Evolutionary conservation across 2,888 invertebrate species (phyloP), one percentile per base, ranked within the genome.

Genomic region (Pheosia tremula): DNA sequence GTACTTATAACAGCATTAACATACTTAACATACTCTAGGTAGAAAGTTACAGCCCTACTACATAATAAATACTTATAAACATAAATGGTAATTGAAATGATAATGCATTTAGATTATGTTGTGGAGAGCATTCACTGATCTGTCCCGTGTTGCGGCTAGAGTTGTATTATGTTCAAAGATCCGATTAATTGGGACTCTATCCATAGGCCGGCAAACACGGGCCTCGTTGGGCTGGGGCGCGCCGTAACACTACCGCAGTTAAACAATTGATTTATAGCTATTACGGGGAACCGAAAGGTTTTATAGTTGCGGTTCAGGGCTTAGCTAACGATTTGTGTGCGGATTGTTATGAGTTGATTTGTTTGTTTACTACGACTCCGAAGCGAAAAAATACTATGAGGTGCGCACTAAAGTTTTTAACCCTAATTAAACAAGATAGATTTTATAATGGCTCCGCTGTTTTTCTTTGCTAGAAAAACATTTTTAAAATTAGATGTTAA

Each of bases 101-200:
- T 82, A 81, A 80, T 76, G 73, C 72, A 75, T 80, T 81, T 76
- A 75, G 74, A 72, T 66, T 63, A 64, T 62, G 57, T 63, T 66
- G 67, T 66, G 62, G 58, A 56, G 57, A 66, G 68, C 72, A 74
- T 71, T 58, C 5, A 43, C 59, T 75, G 78, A 78, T 78, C 74
- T 75, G 71, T 72, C 67, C 64, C 63, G 71, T 72, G 64, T 80
- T 83, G 81, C 75, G 74, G 74, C 68, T 71, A 71, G 79, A 79
- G 81, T 84, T 81, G 80, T 83, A 77, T 53, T 81, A 81, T 77
- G 76, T 79, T 68, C 64, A 75, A 74, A 73, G 79, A 81, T 79
- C 79, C 80, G 85, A 86, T 88, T 89, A 87, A 88, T 86, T 86
- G 86, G 56, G 78, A 81, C 81, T 79, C 79, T n/a, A n/a, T n/a